Conservation (phyloP, 2,797 vertebrate species). For the Crax fasciolata region DNA sequence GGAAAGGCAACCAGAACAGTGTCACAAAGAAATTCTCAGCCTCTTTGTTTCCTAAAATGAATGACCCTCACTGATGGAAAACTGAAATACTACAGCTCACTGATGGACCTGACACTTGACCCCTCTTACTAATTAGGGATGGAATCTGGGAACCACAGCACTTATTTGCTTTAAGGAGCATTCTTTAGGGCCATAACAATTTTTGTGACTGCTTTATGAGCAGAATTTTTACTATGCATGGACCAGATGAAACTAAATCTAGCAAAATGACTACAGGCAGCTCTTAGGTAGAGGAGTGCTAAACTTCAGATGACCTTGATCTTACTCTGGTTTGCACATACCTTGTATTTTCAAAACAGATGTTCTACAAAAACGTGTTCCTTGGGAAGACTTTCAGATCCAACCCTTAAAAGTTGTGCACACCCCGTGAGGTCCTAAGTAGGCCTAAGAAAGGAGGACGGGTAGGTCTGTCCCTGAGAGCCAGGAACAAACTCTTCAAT, state of each 20-base stretch:
- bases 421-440: background rate
- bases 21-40: conserved; percentile 23
- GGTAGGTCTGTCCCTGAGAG: background rate
- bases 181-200: conserved; percentile 50
- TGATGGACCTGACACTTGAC: conserved; percentile 68
- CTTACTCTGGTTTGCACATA: conserved; percentile 57
- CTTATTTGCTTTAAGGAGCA: conserved; percentile 62
- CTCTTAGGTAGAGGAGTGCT: conserved; percentile 32
- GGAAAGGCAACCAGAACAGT: conserved; percentile 19
- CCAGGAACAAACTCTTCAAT: background rate
- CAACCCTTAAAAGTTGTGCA: background rate
- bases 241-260: conserved; percentile 49
- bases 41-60: conserved; percentile 55
- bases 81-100: conserved; percentile 57
- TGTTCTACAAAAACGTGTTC: conserved; percentile 55
- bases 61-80: conserved; percentile 47
- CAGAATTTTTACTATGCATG: conserved; percentile 31
- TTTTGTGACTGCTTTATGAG: conserved; percentile 49
- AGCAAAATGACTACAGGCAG: conserved; percentile 27
- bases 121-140: conserved; percentile 63
- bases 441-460: background rate
- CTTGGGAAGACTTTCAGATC: conserved; percentile 30
- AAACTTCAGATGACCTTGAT: conserved; percentile 67
- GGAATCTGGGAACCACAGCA: conserved; percentile 57
- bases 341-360: conserved; percentile 58